Conservation (phyloP, 2,797 vertebrate genomes). For the Mormyrus proboscirostris region DNA sequence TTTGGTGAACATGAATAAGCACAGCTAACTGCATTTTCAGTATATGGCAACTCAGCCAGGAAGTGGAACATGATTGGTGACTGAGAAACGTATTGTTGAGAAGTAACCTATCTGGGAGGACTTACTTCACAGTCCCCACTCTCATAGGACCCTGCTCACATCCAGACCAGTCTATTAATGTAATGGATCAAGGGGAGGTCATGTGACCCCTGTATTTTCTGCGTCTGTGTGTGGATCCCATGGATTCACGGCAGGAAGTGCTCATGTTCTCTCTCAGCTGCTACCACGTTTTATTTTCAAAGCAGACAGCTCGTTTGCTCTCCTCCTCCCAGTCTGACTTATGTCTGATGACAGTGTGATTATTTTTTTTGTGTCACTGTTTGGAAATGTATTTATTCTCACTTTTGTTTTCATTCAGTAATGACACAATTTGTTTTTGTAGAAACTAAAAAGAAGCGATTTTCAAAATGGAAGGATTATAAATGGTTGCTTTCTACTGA, state of each 20-base stretch:
- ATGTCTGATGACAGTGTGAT: background rate
- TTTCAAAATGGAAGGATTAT: constrained; percentile 64
- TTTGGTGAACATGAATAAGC: background rate
- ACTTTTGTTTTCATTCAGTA: constrained; percentile 31
- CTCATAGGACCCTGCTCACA: background rate
- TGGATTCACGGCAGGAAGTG: background rate
- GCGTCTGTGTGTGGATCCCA: background rate
- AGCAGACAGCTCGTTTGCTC: background rate
- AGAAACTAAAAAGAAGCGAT: constrained; percentile 57
- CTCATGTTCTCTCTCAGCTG: background rate
- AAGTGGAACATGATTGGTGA: background rate
- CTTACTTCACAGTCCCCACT: background rate
- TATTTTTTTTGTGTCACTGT: constrained; percentile 7
- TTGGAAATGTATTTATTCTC: constrained; percentile 42
- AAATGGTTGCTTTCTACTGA: constrained; percentile 65
- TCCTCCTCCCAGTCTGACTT: background rate
- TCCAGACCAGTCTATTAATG: background rate
- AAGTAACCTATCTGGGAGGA: background rate
- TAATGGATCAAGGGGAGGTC: background rate
- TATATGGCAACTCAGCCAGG: background rate
- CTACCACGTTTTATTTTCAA: background rate
- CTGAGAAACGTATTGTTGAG: background rate
- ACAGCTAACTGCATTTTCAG: background rate
- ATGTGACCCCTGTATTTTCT: background rate
- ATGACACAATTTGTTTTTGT: constrained; percentile 46